Evolutionary conservation across 2,113 vertebrate species (phyloP), one percentile per base, ranked within the genome.

Genomic region (Neoarius graeffei): DNA sequence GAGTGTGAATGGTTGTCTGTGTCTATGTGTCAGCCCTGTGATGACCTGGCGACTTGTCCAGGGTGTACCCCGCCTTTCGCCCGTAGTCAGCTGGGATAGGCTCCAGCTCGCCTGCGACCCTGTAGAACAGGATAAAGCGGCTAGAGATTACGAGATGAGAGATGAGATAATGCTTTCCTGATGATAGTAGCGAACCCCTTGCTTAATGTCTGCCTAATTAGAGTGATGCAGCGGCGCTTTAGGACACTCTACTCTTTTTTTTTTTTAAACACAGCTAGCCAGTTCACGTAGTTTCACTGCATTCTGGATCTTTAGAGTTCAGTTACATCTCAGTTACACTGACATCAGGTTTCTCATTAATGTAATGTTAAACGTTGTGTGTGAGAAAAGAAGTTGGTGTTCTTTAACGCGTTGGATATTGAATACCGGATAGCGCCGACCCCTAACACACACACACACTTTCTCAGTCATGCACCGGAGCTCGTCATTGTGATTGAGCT

Each of bases 401-500:
- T 1, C 14, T 73, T 42, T 35, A 19, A 15, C 1, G 30, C 8
- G 30, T 76, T 76, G 10, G 7, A 54, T 7, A 54, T 54, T 54
- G 54, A 54, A 54, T 54, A 7, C 11, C 54, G 13, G 19, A 14
- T 25, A 62, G 30, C 11, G 0, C 0, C 19, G 20, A 23, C 57
- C 80, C 19, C 57, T 5, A 10, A 73, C 86, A 90, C 71, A 84
- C 81, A 60, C 82, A 81, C 86, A 66, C 50, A 27, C 64, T 13
- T 25, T 42, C 30, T 48, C 9, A 73, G 60, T 48, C 66, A 66
- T 60, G 60, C 35, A 57, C 23, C 35, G 30, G 52, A 57, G 69
- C 54, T 56, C 7, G 15, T 77, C 73, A 93, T 23, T 80, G 25
- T 64, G 48, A 54, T 25, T 30, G 54, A 89, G 93, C 86, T 91